These are phyloP conservation scores for Stomatorhinus ivindoensis DNA, from an alignment of 2,113 vertebrate genomes.

Conservation along the genomic window DNA sequence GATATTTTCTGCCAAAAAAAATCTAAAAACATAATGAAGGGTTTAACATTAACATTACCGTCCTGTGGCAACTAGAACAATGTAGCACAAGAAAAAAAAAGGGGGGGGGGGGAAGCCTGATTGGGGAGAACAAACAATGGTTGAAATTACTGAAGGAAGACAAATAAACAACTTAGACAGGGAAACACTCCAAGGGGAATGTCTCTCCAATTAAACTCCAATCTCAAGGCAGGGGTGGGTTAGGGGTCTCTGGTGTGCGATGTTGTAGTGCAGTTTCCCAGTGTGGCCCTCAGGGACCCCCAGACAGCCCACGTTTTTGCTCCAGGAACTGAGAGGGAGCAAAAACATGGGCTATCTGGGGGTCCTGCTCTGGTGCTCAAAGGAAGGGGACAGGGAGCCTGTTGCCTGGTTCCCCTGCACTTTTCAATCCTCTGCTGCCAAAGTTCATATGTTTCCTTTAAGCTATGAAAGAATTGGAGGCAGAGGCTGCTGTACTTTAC, in stretches of 20 bases:
- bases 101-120: not conserved
- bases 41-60: not conserved
- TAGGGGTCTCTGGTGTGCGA: not conserved
- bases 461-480: slow-evolving; percentile 17
- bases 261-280: not conserved
- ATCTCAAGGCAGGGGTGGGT: not conserved
- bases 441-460: slow-evolving; percentile 29
- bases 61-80: not conserved
- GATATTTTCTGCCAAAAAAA: not conserved
- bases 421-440: slow-evolving; percentile 21
- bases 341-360: not conserved
- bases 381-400: not conserved
- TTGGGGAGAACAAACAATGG: not conserved
- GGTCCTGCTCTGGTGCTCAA: not conserved
- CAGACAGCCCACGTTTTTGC: not conserved
- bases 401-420: not conserved
- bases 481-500: slow-evolving; percentile 50
- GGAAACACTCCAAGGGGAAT: slow-evolving; percentile 2
- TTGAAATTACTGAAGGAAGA: slow-evolving; percentile 11
- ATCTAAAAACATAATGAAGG: not conserved
- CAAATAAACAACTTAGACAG: slow-evolving; percentile 13
- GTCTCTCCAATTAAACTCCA: slow-evolving; percentile 20
- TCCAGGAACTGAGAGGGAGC: not conserved
- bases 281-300: not conserved
- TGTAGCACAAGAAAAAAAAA: not conserved